These are phyloP conservation scores for Sceloporus undulatus DNA, from an alignment of 2,113 vertebrate genomes.

Conservation along the genomic window DNA sequence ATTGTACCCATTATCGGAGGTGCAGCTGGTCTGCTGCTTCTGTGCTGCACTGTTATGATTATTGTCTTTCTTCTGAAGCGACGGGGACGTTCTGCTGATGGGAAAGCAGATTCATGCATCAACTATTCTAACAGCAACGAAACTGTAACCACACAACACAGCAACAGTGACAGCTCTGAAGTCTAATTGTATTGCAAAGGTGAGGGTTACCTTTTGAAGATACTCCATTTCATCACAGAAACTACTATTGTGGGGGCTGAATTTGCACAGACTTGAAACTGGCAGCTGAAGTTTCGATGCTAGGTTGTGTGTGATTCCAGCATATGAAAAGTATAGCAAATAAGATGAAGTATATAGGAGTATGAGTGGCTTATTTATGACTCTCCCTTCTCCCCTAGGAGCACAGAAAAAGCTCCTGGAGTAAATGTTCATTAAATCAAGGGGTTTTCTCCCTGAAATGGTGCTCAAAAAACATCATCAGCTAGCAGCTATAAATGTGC, in stretches of 20 bases:
- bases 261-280: neutral
- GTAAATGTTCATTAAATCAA: constrained; percentile 11
- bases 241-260: neutral
- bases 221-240: neutral
- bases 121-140: constrained; percentile 64
- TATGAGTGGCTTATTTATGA: neutral
- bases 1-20: constrained; percentile 72
- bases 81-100: constrained; percentile 56
- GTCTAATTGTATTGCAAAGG: constrained; percentile 59
- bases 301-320: neutral
- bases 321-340: neutral
- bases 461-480: constrained; percentile 9
- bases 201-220: neutral
- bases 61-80: constrained; percentile 70
- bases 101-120: constrained; percentile 66
- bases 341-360: neutral
- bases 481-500: neutral
- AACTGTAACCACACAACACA: constrained; percentile 50
- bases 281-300: neutral
- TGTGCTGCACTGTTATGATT: constrained; percentile 68
- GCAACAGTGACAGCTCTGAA: constrained; percentile 78
- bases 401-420: constrained; percentile 7
- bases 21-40: constrained; percentile 74
- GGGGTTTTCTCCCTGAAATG: neutral
- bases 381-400: neutral